Percentiles rank a stretch among this genome's conserved stretches.
Conservation (phyloP, 1,140 invertebrate genomes). For the Patella vulgata region DNA sequence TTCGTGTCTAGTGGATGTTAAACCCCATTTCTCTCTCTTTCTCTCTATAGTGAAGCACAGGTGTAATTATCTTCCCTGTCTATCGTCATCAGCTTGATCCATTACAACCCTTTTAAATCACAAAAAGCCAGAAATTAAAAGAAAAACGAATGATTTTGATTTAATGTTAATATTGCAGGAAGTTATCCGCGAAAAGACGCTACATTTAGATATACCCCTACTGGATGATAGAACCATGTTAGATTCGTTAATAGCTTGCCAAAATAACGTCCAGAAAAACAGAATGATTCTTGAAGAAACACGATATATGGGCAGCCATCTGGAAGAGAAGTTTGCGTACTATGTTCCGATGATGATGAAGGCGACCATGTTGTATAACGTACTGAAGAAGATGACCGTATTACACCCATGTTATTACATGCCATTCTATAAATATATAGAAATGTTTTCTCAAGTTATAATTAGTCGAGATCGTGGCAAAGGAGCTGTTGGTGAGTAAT, state of each 20-base stretch:
- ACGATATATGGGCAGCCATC: conserved; percentile 55
- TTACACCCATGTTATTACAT: conserved; percentile 58
- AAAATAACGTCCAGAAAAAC: conserved; percentile 56
- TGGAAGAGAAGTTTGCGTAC: conserved; percentile 59
- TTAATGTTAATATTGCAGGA: no score
- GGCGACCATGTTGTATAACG: conserved; percentile 58
- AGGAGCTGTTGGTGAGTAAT: conserved; percentile 53
- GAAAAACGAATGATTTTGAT: no score
- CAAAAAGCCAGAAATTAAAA: no score
- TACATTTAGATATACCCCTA: conserved; percentile 55
- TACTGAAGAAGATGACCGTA: conserved; percentile 51
- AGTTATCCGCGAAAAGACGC: conserved; percentile 59
- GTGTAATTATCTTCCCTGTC: no score
- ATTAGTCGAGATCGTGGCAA: conserved; percentile 57
- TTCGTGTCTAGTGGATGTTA: no score
- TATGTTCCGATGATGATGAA: conserved; percentile 60
- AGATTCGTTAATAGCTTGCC: conserved; percentile 53
- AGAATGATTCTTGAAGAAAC: conserved; percentile 59
- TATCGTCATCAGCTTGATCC: no score
- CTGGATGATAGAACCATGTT: conserved; percentile 63
- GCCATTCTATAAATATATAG: conserved; percentile 58
- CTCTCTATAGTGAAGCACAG: no score
- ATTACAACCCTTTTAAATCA: no score
- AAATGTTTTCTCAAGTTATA: conserved; percentile 52
- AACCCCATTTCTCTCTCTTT: no score